Evolutionary conservation across 2,797 vertebrate species (phyloP).

Genomic region (Chiloscyllium punctatum): DNA sequence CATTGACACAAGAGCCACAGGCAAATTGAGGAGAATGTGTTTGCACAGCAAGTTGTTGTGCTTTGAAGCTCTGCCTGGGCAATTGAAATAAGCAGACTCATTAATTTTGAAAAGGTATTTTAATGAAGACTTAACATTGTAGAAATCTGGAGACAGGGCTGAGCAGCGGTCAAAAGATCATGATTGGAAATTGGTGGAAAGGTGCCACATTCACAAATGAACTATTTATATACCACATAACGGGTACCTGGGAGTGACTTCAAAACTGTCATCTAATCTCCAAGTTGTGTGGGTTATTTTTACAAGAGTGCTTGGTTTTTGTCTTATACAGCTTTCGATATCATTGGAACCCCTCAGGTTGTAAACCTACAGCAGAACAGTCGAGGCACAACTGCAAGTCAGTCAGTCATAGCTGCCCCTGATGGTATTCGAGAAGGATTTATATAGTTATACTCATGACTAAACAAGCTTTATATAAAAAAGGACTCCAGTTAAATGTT

Average conservation of each 20-base stretch:
- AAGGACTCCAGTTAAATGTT: conserved; percentile 13
- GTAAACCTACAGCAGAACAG: not conserved
- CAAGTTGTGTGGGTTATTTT: not conserved
- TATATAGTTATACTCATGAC: not conserved
- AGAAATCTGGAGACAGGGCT: not conserved
- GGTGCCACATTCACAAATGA: not conserved
- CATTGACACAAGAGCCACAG: not conserved
- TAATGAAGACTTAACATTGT: not conserved
- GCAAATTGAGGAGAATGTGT: not conserved
- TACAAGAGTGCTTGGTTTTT: not conserved
- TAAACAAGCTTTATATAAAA: not conserved
- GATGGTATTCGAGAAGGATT: no score
- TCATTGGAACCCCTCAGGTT: not conserved
- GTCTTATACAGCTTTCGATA: not conserved
- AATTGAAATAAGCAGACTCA: not conserved
- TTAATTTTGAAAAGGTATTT: not conserved
- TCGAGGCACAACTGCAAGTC: not conserved
- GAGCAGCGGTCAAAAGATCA: not conserved
- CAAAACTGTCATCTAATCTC: not conserved
- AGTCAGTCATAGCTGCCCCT: not conserved
- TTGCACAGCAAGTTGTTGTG: not conserved
- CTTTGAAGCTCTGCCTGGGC: not conserved
- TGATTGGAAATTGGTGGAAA: not conserved
- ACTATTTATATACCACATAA: not conserved
- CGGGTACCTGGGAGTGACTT: not conserved